phyloP scores from a whole-genome alignment of 2,113 vertebrate species.

The Zapus hudsonius region DNA sequence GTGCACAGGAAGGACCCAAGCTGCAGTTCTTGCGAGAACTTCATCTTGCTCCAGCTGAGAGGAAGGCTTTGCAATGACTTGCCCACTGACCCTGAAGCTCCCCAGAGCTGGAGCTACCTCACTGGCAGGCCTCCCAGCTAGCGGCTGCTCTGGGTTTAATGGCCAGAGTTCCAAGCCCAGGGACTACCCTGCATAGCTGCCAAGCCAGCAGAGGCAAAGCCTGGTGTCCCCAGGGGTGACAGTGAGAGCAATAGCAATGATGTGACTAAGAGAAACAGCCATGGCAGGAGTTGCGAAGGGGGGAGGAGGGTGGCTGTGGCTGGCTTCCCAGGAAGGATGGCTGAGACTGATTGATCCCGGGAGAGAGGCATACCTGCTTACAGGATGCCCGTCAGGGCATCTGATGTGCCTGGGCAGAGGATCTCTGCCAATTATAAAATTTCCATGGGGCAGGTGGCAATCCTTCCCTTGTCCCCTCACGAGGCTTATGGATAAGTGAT shows the following conservation, averaged over 20 bases:
- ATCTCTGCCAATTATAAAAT: conserved; percentile 3
- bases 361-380: neutral
- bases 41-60: neutral
- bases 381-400: neutral
- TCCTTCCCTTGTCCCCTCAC: neutral
- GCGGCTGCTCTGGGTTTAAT: neutral
- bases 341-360: neutral
- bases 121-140: neutral
- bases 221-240: neutral
- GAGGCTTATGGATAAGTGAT: neutral
- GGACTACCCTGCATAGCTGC: neutral
- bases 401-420: neutral
- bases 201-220: neutral
- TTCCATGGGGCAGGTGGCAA: neutral
- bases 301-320: neutral
- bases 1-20: neutral
- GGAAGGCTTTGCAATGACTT: neutral
- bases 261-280: neutral
- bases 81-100: neutral
- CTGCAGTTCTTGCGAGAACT: neutral
- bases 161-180: neutral
- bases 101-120: neutral
- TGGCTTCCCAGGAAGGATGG: neutral
- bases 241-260: neutral
- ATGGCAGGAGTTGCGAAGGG: too few relatives aligned